A percentile compares a stretch with the other conserved stretches of the same genome.
Conservation (phyloP, 2,888 invertebrate species). For the Microplitis manilae region DNA sequence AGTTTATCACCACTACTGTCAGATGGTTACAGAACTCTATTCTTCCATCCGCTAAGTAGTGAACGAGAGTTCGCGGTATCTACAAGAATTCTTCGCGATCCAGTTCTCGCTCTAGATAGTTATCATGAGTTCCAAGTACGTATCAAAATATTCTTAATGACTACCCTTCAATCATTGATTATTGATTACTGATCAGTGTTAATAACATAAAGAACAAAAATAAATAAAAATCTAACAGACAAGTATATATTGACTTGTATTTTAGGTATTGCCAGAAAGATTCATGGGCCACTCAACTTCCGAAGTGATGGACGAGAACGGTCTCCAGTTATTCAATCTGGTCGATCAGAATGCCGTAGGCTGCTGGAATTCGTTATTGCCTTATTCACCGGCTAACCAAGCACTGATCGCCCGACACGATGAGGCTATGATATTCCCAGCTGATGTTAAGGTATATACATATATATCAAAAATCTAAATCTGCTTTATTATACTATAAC, state of each 20-base stretch:
- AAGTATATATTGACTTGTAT: neutral
- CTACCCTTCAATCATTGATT: conserved; percentile 10
- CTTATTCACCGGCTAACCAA: conserved; percentile 78
- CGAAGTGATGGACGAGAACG: conserved; percentile 82
- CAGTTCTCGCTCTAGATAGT: conserved; percentile 78
- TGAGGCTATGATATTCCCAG: conserved; percentile 83
- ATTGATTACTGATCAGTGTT: neutral
- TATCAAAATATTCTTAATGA: neutral
- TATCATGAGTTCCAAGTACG: conserved; percentile 80
- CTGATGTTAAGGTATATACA: conserved; percentile 80
- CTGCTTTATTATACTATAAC: neutral
- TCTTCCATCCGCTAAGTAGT: conserved; percentile 86
- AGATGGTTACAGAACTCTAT: conserved; percentile 81
- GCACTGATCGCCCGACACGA: conserved; percentile 84
- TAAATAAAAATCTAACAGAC: neutral
- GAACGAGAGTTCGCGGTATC: conserved; percentile 85
- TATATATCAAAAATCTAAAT: conserved; percentile 8
- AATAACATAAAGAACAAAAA: neutral
- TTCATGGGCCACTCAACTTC: conserved; percentile 81
- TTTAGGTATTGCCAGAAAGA: conserved; percentile 75
- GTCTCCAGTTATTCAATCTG: conserved; percentile 83
- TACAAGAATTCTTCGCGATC: conserved; percentile 81
- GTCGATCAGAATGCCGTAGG: conserved; percentile 88
- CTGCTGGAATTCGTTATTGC: conserved; percentile 83
- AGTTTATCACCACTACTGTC: conserved; percentile 78